Evolutionary conservation across 2,113 vertebrate species (phyloP), one percentile per base, ranked within the genome.

Genomic region (Progne subis): DNA sequence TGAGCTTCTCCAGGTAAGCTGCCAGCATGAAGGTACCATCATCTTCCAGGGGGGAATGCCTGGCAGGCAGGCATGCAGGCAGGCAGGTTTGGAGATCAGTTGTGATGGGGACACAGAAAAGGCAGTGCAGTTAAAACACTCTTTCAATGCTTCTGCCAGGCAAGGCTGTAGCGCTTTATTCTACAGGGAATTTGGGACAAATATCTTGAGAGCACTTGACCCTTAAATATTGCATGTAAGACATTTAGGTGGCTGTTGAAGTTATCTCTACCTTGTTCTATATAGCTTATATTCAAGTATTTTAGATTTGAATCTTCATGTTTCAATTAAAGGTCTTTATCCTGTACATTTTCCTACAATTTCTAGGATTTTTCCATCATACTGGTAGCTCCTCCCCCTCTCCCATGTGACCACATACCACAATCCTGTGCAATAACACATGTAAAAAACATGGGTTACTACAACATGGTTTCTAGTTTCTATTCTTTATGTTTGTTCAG

Each of bases 361-460:
- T 31, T 41, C 11, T 44, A 74, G 32, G n/a, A 65, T 13, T 29
- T 37, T 81, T 32, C 49, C 25, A 28, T 44, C 34, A 13, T 28
- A 24, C 10, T 71, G 17, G 47, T 26, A 78, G 34, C 23, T 72
- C 41, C 32, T 71, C 34, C 13, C 63, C 17, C 37, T 71, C 19
- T 67, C 19, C 81, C 21, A 32, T 7, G 0, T 17, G 44, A 82
- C 47, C 1, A 0, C 31, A 11, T 29, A 43, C 26, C 1, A 4
- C 41, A 86, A 34, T n/a, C n/a, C 43, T 37, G 7, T 18, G 34
- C 24, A 89, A 67, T n/a, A 75, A 61, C 41, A 55, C 19, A 46
- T 19, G 9, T 28, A 75, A 84, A 29, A 93, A 18, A 1, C 25
- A 49, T 8, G 3, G 15, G 21, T 75, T 63, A 28, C 15, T 63